phyloP scores from a whole-genome alignment of 2,888 invertebrate species.

The Helicoverpa assulta region DNA sequence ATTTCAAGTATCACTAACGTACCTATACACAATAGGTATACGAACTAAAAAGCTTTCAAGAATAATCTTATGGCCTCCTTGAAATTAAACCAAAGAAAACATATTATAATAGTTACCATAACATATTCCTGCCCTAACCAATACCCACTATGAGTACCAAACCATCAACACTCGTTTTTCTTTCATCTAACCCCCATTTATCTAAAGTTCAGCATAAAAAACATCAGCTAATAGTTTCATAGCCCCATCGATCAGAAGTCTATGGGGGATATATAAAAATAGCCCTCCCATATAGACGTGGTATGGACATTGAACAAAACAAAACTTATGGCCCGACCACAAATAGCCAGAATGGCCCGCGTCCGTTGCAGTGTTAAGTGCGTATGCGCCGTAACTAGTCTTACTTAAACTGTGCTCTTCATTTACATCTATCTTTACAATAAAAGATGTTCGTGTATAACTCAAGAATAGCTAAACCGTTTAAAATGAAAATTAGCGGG shows the following conservation, averaged over 20 bases:
- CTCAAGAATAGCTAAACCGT: too few species aligned
- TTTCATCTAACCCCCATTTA: conserved; percentile 44
- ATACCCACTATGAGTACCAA: not conserved
- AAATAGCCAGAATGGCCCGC: conserved; percentile 56
- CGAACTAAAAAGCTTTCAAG: not conserved
- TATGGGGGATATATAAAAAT: conserved; percentile 54
- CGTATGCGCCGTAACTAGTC: conserved; percentile 33
- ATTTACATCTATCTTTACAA: too few species aligned
- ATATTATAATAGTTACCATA: conserved; percentile 3
- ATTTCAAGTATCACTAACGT: too few species aligned
- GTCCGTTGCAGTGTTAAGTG: conserved; percentile 52
- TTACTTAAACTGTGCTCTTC: conserved; percentile 15
- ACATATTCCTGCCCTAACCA: not conserved
- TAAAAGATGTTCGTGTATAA: too few species aligned
- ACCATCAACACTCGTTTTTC: conserved; percentile 17
- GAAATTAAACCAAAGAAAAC: not conserved
- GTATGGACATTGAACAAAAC: conserved; percentile 54
- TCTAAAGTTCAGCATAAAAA: conserved; percentile 39
- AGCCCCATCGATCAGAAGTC: conserved; percentile 44
- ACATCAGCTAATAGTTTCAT: conserved; percentile 49
- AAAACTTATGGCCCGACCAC: conserved; percentile 51
- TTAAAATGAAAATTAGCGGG: too few species aligned
- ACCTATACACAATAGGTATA: too few species aligned
- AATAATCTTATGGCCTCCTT: not conserved
- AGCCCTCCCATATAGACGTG: conserved; percentile 41